phyloP scores from a whole-genome alignment of 2,888 invertebrate species.

The Mythimna pallens region DNA sequence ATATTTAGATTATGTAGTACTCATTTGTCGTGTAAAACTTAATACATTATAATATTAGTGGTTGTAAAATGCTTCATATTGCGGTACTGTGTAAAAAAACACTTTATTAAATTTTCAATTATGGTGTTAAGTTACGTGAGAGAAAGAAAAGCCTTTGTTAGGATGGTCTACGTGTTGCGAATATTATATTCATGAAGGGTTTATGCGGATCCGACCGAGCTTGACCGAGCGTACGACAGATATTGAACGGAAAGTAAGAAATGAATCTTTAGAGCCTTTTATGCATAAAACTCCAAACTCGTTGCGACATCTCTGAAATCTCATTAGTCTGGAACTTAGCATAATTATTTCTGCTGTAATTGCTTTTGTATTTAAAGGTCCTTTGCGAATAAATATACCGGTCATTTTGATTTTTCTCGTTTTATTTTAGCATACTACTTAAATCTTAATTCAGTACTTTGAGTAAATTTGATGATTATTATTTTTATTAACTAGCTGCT shows the following conservation, averaged over 20 bases:
- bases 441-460: background rate
- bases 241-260: constrained; percentile 31
- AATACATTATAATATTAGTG: constrained; percentile 49
- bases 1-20: background rate
- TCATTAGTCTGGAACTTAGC: constrained; percentile 14
- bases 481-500: background rate
- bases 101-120: constrained; percentile 78
- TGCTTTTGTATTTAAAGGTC: constrained; percentile 6
- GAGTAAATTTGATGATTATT: background rate
- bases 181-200: constrained; percentile 60
- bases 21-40: constrained; percentile 38
- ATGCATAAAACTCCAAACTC: constrained; percentile 16
- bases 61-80: constrained; percentile 59
- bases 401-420: background rate
- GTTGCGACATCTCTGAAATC: background rate
- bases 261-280: constrained; percentile 2
- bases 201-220: constrained; percentile 44
- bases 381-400: background rate
- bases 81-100: constrained; percentile 59
- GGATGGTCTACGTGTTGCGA: constrained; percentile 46
- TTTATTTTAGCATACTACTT: constrained; percentile 6
- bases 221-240: constrained; percentile 38
- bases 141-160: constrained; percentile 56
- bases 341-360: constrained; percentile 33
- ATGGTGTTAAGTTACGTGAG: constrained; percentile 62